Base-by-base conservation (phyloP, 2,888 invertebrate species). In the Tetragonula carbonaria region DNA sequence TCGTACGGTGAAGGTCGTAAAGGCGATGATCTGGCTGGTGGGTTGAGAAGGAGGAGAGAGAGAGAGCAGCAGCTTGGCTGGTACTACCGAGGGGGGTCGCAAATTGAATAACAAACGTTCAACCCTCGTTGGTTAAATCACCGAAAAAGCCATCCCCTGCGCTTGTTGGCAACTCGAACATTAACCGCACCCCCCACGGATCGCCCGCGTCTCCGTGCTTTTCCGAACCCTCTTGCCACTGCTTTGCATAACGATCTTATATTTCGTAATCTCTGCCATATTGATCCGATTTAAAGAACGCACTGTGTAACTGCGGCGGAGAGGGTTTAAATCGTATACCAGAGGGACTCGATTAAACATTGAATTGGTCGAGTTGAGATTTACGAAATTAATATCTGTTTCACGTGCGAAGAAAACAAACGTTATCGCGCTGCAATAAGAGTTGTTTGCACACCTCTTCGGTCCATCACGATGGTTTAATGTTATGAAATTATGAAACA, bases 21-120 rank as follows among this genome's bases (percentile, higher is more conserved):
- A 88, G 85, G 78, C 87, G 89, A 87, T 87, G 86, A 88, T 87
- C 86, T 78, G 84, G 51, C 51, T 16, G 16, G 23, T 74, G 84
- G 87, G 53, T 68, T 53, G 70, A 62, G 78, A 78, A 87, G 81
- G 84, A 77, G 86, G 0, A 28, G 80, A 80, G 87, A 80, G 87
- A 81, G 84, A 78, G 86, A 87, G 67, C 88, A 87, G 67, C 88
- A 87, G 62, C 18, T 91, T 88, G 87, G 89, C 91, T 91, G 91
- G 91, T 90, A 91, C 88, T 90, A 91, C 88, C 82, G 78, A 23
- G 23, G 51, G 90, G 74, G 90, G 90, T 90, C 91, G 91, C 91
- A 93, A 93, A 94, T 94, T 94, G 93, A 94, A 94, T 93, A 93
- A 93, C 93, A 93, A 94, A 94, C 91, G 92, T 92, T 92, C 92